phyloP scores from a whole-genome alignment of 2,797 vertebrate species.

The Phalanger gymnotis region DNA sequence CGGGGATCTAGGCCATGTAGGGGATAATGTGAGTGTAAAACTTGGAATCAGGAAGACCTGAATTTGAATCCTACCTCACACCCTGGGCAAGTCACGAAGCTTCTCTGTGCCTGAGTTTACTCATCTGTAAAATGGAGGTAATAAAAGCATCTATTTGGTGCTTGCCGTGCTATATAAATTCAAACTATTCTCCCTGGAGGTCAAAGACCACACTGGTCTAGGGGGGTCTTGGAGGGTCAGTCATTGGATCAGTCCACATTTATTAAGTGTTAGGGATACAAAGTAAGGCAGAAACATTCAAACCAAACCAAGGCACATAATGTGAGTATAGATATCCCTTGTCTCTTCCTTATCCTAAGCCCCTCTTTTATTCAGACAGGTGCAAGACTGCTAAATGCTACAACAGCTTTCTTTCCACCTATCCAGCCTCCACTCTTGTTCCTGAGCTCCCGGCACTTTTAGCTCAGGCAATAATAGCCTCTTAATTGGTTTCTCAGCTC shows the following conservation, averaged over 20 bases:
- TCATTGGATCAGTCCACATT: not conserved
- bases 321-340: accelerated
- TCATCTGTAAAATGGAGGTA: not conserved
- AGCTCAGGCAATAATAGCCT: not conserved
- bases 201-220: not conserved
- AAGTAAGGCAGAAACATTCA: not conserved
- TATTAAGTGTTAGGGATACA: not conserved
- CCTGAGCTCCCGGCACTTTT: not conserved
- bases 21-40: not conserved
- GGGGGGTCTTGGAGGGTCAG: too few relatives aligned
- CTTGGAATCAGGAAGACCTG: not conserved
- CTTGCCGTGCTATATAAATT: not conserved
- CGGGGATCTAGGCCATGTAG: too few relatives aligned
- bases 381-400: not conserved
- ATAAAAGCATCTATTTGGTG: not conserved
- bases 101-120: too few relatives aligned
- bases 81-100: not conserved
- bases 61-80: not conserved
- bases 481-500: not conserved
- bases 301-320: not conserved
- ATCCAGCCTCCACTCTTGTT: not conserved
- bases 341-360: not conserved
- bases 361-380: not conserved
- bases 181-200: too few relatives aligned
- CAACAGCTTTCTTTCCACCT: not conserved